Evolutionary conservation across 2,797 vertebrate species (phyloP), one percentile per base, ranked within the genome.

Genomic region (Gambelia wislizenii): DNA sequence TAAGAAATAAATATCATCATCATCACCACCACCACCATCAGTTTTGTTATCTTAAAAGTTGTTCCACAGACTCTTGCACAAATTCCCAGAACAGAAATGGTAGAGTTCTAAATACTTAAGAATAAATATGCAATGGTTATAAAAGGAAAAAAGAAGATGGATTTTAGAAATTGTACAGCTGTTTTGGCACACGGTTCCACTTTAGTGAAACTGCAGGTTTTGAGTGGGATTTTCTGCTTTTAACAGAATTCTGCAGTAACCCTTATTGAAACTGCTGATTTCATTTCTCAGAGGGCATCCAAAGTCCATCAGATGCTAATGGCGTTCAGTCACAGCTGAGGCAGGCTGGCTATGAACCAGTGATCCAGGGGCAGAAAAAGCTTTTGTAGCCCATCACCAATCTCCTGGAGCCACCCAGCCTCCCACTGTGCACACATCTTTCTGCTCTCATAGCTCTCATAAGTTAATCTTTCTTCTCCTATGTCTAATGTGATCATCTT

Each of bases 301-400:
- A 94, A 89, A 90, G 94, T 92, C 95, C 92, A 94, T 95, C 93
- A 94, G 92, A 92, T 96, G 94, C 93, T 96, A 97, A 96, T 96
- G 95, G 93, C 91, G 93, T 91, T 97, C 93, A 94, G 93, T 94
- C 94, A 95, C 94, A 91, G 91, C 92, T 92, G 92, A 91, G 94
- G 92, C 92, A 94, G 95, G 94, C 93, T 96, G 93, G 92, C 96
- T 94, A 91, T 70, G 89, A 96, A 96, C 94, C 96, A 97, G 94
- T 83, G 92, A 95, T 94, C 95, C 94, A 88, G 92, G 93, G 94
- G 84, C 84, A 87, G 91, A 72, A 67, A 30, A 10, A 87, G 91
- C 92, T 94, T 87, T 39, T 81, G 91, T 92, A 91, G 89, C 90
- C 91, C 88, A 91, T 92, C 94, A 91, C 95, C 95, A 91, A 92